A percentile compares a stretch with the other conserved stretches of the same genome.
Conservation (phyloP, 2,888 invertebrate genomes). For the Anaspis maculata region DNA sequence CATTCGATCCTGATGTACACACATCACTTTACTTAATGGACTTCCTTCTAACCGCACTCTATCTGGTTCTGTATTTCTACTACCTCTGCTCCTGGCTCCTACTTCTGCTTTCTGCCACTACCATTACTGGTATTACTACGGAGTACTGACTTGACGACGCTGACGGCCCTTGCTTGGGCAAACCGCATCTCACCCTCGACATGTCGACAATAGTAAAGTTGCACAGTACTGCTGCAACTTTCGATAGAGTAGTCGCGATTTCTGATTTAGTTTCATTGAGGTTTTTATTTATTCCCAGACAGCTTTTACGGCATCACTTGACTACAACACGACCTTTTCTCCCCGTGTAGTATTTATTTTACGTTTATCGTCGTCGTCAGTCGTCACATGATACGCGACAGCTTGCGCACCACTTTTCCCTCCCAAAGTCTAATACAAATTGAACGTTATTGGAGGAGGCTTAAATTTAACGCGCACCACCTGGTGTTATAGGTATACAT, state of each 20-base stretch:
- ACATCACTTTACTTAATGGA: conserved; percentile 26
- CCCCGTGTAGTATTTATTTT: conserved; percentile 14
- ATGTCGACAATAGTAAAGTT: no score
- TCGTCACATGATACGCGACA: conserved; percentile 13
- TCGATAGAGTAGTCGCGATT: conserved; percentile 15
- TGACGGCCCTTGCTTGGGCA: no score
- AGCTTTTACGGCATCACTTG: conserved; percentile 10
- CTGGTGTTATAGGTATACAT: no score
- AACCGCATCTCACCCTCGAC: no score
- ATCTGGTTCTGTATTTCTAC: no score
- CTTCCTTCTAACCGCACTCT: conserved; percentile 20
- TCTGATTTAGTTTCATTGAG: conserved; percentile 16
- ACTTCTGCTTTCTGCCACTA: no score
- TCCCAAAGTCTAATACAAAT: conserved; percentile 11
- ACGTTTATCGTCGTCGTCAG: conserved; percentile 13
- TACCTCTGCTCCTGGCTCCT: no score
- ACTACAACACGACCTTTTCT: conserved; percentile 1
- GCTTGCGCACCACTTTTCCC: conserved; percentile 9
- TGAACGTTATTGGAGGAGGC: conserved; percentile 12
- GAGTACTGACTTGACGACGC: no score
- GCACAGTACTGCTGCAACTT: no score
- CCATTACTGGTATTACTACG: no score
- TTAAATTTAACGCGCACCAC: conserved; percentile 13
- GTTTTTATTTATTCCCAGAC: conserved; percentile 14
- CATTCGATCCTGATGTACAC: conserved; percentile 22